phyloP scores from a whole-genome alignment of 1,140 invertebrate species.

The Whitmania pigra region DNA sequence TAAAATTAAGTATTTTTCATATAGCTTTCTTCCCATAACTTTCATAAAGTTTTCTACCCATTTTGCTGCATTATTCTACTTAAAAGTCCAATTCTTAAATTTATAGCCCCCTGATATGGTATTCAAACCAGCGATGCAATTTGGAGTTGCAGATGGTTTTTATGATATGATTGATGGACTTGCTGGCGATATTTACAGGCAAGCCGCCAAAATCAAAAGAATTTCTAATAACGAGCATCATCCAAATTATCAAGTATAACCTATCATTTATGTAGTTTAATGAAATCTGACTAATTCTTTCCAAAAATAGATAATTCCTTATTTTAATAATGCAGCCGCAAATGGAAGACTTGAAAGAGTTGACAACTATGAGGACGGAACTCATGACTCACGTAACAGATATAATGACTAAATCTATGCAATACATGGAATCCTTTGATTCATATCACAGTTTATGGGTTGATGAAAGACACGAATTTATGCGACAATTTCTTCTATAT shows the following conservation, averaged over 20 bases:
- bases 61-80: no score
- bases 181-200: conserved; percentile 68
- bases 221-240: conserved; percentile 41
- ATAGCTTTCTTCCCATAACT: no score
- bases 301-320: not conserved
- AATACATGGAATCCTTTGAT: conserved; percentile 41
- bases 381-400: conserved; percentile 41
- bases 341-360: conserved; percentile 41
- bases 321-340: conserved; percentile 31
- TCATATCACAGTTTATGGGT: conserved; percentile 67
- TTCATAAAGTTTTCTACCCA: no score
- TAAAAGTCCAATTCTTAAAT: no score
- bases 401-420: conserved; percentile 41
- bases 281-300: not conserved
- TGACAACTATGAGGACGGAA: conserved; percentile 40
- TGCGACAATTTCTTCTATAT: conserved; percentile 80
- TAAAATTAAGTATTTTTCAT: no score
- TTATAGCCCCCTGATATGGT: conserved; percentile 55
- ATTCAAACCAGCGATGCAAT: conserved; percentile 65
- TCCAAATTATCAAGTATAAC: conserved; percentile 38
- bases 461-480: conserved; percentile 69
- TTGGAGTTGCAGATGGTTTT: conserved; percentile 60
- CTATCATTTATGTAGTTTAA: not conserved
- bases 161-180: conserved; percentile 62
- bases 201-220: conserved; percentile 62